Conservation (phyloP, 2,113 vertebrate genomes). For the Pundamilia nyererei region DNA sequence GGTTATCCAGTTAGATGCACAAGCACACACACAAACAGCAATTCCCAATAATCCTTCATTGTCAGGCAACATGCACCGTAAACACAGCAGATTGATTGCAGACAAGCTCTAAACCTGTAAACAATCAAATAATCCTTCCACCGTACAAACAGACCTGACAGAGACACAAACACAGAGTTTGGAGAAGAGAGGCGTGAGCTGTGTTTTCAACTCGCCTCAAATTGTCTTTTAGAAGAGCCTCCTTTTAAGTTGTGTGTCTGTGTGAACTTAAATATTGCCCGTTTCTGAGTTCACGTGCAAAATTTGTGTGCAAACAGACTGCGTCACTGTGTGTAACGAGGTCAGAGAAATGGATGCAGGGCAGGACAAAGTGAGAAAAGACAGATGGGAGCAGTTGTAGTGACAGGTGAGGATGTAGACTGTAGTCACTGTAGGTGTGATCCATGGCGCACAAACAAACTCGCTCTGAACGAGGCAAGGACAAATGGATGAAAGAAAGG, state of each 20-base stretch:
- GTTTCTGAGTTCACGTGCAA: not conserved
- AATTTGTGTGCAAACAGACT: slow-evolving; percentile 3
- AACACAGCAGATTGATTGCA: slow-evolving; percentile 28
- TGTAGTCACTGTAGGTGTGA: slow-evolving; percentile 26
- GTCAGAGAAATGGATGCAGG: slow-evolving; percentile 22
- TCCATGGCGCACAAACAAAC: not conserved
- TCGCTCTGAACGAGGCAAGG: slow-evolving; percentile 14
- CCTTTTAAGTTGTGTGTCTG: not conserved
- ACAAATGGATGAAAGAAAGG: slow-evolving; percentile 19
- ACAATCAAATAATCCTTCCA: slow-evolving; percentile 33
- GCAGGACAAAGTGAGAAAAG: slow-evolving; percentile 25
- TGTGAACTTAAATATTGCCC: not conserved
- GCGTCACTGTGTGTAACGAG: not conserved
- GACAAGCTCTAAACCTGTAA: slow-evolving; percentile 29
- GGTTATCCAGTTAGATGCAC: not conserved
- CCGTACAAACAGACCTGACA: slow-evolving; percentile 8
- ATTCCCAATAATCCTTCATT: not conserved
- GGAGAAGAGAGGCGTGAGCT: not conserved
- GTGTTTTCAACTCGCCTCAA: not conserved
- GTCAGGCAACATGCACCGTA: not conserved
- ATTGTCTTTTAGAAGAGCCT: not conserved
- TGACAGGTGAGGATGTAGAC: slow-evolving; percentile 42
- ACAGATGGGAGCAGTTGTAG: slow-evolving; percentile 49
- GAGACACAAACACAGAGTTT: not conserved
- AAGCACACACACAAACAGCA: not conserved